Evolutionary conservation across 2,113 vertebrate genomes (phyloP), one percentile per base, ranked within the genome.

Genomic region (Progne subis): DNA sequence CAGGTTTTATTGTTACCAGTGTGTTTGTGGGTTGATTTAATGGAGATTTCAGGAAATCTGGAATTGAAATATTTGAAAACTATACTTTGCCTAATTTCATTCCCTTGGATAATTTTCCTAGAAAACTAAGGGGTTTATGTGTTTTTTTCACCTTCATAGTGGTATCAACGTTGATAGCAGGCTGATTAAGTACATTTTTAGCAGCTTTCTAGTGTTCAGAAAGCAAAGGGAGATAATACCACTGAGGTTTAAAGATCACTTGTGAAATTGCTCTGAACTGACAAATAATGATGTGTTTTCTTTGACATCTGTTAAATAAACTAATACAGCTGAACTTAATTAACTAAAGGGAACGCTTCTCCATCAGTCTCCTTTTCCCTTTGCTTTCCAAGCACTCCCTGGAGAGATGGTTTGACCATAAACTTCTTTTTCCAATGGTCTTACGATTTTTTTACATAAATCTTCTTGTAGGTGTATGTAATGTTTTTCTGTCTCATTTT

Each of bases 291-390:
- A 29, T 69, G 81, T 86, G 56, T 52, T 89, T 26, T 94, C 52
- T 92, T 83, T 93, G 65, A 95, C 46, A 68, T 90, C 65, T 96
- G 82, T 88, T 87, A 79, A 88, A 89, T 93, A 92, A 93, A 90
- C 87, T 60, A 90, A 75, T 78, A 34, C 59, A 88, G 74, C 41
- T 90, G 89, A 88, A 94, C 64, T 93, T 49, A 75, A 90, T 90
- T 84, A 86, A 26, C 63, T 86, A 19, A 67, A 85, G 80, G 20
- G 44, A 89, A 61, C 5, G 14, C 63, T 95, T 52, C 56, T 88
- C 53, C 74, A 72, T 95, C 76, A 52, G 55, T 41, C 60, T 89
- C 4, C 10, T 55, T 84, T 86, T 91, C 20, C 8, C 41, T 85
- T 90, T 95, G 77, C 81, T 83, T 83, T 90, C 53, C 68, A 86